Conservation (phyloP, 2,888 invertebrate genomes). For the Hemicrepidius hirtus region DNA sequence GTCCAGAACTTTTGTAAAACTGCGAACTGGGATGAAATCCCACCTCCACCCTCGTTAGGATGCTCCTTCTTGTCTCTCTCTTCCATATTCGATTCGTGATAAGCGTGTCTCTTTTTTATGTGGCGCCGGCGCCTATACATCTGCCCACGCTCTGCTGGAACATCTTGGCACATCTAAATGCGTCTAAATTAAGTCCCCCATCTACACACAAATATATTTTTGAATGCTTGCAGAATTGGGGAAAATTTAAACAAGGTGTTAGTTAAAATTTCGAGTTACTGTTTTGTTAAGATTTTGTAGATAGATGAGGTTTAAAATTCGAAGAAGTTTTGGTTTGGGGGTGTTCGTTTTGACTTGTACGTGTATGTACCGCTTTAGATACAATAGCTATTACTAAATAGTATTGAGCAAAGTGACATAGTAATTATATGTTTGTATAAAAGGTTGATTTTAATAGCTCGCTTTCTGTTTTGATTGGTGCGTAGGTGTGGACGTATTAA, state of each 20-base stretch:
- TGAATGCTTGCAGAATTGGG: too few species aligned
- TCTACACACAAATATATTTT: neutral
- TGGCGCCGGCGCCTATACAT: slow-evolving; percentile 60
- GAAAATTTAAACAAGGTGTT: too few species aligned
- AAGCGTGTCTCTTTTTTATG: slow-evolving; percentile 36
- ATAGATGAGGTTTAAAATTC: too few species aligned
- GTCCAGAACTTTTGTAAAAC: slow-evolving; percentile 56
- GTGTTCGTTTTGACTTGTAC: neutral
- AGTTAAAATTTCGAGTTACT: too few species aligned
- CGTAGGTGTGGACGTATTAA: slow-evolving; percentile 39
- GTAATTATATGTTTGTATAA: slow-evolving; percentile 45
- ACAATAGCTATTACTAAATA: slow-evolving; percentile 34
- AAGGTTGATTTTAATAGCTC: slow-evolving; percentile 42
- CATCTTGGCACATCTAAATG: slow-evolving; percentile 52
- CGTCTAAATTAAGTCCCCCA: slow-evolving; percentile 41
- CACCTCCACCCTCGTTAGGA: slow-evolving; percentile 56
- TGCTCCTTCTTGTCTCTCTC: slow-evolving; percentile 54
- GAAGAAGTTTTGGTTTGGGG: neutral
- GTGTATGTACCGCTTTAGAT: neutral
- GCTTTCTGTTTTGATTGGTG: slow-evolving; percentile 38
- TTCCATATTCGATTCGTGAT: slow-evolving; percentile 41
- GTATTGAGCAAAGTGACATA: slow-evolving; percentile 43
- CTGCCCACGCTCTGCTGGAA: slow-evolving; percentile 58
- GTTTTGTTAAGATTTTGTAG: too few species aligned
- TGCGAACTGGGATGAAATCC: slow-evolving; percentile 59